phyloP scores from a whole-genome alignment of 2,797 vertebrate species.

The Manis pentadactyla region DNA sequence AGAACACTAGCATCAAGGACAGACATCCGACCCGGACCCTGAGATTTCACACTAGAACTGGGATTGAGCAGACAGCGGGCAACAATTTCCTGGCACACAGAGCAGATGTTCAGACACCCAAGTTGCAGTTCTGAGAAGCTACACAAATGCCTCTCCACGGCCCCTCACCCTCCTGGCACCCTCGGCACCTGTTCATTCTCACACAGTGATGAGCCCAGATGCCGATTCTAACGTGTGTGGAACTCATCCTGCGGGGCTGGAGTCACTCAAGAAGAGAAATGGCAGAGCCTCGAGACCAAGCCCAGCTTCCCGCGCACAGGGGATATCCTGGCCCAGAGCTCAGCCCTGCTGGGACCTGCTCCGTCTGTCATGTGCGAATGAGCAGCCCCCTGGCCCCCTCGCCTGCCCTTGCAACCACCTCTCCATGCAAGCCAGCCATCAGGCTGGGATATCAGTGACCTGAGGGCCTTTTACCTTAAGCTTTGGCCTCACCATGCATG shows the following conservation, averaged over 20 bases:
- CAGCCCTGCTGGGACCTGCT: background rate
- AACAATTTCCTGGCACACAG: background rate
- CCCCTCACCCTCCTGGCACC: background rate
- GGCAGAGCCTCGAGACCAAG: background rate
- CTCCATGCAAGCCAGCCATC: background rate
- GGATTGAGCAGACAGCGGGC: background rate
- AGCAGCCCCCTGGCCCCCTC: background rate
- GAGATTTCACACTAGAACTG: background rate
- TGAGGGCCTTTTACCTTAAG: background rate
- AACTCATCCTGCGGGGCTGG: background rate
- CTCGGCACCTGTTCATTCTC: background rate
- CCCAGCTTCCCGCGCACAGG: background rate
- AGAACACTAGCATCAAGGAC: background rate
- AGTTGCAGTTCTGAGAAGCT: background rate
- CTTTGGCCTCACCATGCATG: background rate
- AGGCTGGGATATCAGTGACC: background rate
- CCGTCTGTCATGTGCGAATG: background rate
- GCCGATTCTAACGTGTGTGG: fast-evolving
- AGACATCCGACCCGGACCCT: too few species aligned
- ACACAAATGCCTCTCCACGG: background rate
- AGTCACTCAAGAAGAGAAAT: background rate
- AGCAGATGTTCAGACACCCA: background rate
- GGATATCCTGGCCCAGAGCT: constrained; percentile 23
- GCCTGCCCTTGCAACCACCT: background rate
- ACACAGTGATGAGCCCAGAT: background rate